Evolutionary conservation across 2,888 invertebrate genomes (phyloP), one percentile per base, ranked within the genome.

Genomic region (Rhorus exstirpatorius): DNA sequence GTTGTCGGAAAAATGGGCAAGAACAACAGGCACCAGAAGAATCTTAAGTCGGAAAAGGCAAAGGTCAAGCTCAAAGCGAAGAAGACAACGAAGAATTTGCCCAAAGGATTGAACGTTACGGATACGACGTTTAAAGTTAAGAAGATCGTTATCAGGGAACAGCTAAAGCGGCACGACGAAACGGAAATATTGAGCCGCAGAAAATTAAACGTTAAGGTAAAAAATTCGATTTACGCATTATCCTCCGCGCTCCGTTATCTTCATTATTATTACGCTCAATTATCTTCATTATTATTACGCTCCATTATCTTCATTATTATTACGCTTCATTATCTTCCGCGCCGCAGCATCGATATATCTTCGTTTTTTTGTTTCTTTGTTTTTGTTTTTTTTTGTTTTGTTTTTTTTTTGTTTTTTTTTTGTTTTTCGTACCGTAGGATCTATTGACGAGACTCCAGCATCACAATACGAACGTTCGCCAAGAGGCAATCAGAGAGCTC

Each of bases 31-130:
- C 96, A 97, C 89, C 96, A 96, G 90, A 97, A 97, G 89, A 95
- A 96, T 87, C 93, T 97, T 2, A 97, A 97, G 87, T 95, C 96
- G 0, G 98, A 98, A 92, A 98, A 97, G 90, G 95, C 97, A 0
- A 99, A 98, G 94, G 96, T 97, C 0, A 98, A 98, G 92, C 93
- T 98, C 38, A 98, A 98, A 93, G 96, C 96, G 79, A 95, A 96
- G 92, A 95, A 96, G 89, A 7, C 80, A 0, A 92, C 91, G 24
- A 87, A 91, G 44, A 82, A 88, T 44, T 93, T 98, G 68, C 97
- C 97, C 0, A 98, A 97, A 94, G 97, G 97, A 6, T 95, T 96
- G 68, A 99, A 98, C 94, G 96, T 97, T 3, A 98, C 98, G 0
- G 96, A 97, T 91, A 96, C 97, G 0, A 96, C 96, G 87, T 98